Evolutionary conservation across 2,797 vertebrate species (phyloP).

Genomic region (Pantherophis vulpinus): DNA sequence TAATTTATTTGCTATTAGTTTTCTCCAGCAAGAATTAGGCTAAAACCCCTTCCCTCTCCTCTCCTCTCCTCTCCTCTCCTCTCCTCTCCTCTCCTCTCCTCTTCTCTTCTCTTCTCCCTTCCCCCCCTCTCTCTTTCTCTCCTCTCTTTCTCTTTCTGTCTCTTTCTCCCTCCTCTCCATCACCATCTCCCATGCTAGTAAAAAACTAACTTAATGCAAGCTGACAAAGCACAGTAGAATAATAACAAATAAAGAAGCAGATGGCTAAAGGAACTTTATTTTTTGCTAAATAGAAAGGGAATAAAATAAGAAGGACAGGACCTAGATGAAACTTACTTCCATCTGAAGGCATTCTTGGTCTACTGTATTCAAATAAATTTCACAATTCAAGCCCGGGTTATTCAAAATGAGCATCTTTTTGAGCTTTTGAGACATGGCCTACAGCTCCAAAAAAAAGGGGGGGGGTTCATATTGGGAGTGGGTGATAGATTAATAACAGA

Average conservation of each 20-base stretch:
- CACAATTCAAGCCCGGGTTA: background rate
- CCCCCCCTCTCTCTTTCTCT: background rate
- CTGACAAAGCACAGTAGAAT: background rate
- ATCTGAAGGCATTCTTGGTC: background rate
- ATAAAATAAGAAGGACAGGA: background rate
- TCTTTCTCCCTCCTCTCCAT: background rate
- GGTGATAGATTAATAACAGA: too few species aligned
- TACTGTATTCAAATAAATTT: background rate
- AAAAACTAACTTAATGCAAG: background rate
- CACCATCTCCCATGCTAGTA: background rate
- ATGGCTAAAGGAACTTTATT: background rate
- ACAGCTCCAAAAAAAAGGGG: background rate
- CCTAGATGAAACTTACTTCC: background rate
- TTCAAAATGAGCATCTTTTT: too few species aligned
- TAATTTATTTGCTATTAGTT: constrained; percentile 40
- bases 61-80: background rate
- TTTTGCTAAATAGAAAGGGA: background rate
- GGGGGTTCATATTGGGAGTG: too few species aligned
- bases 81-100: background rate
- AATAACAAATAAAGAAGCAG: constrained; percentile 22
- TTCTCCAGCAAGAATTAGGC: constrained; percentile 47
- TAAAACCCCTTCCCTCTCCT: background rate
- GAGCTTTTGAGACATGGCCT: background rate
- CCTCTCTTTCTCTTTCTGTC: background rate
- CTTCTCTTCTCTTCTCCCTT: background rate